phyloP scores from a whole-genome alignment of 2,888 invertebrate genomes.

The Odontocolon sp. region DNA sequence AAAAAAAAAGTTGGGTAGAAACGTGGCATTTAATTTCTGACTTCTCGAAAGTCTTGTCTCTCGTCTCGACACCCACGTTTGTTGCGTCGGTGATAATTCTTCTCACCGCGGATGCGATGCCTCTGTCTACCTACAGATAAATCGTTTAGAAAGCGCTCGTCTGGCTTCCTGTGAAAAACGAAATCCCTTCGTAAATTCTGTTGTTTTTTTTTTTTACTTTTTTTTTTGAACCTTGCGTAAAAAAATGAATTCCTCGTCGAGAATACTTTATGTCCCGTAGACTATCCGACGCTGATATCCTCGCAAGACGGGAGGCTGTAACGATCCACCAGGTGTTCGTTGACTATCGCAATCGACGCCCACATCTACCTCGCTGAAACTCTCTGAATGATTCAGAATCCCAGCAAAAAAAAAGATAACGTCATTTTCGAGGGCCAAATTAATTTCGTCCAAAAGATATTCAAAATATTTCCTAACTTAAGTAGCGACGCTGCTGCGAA shows the following conservation, averaged over 20 bases:
- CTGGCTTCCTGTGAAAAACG: conserved; percentile 1
- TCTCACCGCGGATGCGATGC: neutral
- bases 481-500: neutral
- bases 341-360: conserved; percentile 55
- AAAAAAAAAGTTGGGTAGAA: neutral
- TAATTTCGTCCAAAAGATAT: too few species aligned
- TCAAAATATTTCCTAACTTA: neutral
- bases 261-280: conserved; percentile 10
- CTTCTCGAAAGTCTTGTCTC: conserved; percentile 2
- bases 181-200: conserved; percentile 30
- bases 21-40: conserved; percentile 19
- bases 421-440: neutral
- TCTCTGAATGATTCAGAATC: conserved; percentile 33
- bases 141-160: conserved; percentile 45
- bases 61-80: conserved; percentile 47
- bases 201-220: neutral
- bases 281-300: conserved; percentile 27
- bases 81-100: conserved; percentile 52
- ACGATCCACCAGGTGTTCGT: conserved; percentile 57
- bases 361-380: conserved; percentile 47
- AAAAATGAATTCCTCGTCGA: conserved; percentile 29
- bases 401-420: conserved; percentile 18
- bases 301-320: conserved; percentile 19
- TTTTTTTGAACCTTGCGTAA: conserved; percentile 11
- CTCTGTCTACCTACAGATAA: conserved; percentile 27